Evolutionary conservation across 1,140 invertebrate species (phyloP), one percentile per base, ranked within the genome.

Genomic region (Ceratoteleas bidentatus): DNA sequence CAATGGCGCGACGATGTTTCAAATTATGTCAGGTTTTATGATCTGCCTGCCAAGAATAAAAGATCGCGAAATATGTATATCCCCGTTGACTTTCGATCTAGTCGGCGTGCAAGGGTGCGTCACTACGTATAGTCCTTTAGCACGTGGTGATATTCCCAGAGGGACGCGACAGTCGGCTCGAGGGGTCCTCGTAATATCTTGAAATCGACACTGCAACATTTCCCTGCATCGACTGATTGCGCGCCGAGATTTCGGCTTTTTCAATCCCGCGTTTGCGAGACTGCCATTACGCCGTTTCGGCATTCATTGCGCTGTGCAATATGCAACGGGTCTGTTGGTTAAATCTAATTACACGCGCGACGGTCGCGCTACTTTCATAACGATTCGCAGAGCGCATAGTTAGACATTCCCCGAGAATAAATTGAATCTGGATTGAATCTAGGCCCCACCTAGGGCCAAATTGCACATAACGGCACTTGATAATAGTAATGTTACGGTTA

Each of bases 21-120:
- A 77, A 83, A 85, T 85, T 84, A 84, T 86, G 79, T 84, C 79
- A 75, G 75, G 60, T 86, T 86, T 85, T 86, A 84, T 86, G 83
- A 84, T 81, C 77, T 73, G 76, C 64, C 65, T 84, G 64, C 73
- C 69, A 80, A 65, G 73, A 84, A 81, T 81, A 84, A 84, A 84
- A 84, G 77, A 84, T 80, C 56, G 76, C 76, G 64, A 69, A 77
- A 84, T 84, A 80, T 84, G 82, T 81, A 81, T 84, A 81, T 78
- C 69, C 65, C 69, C 52, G 58, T 74, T 78, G 77, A 84, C 73
- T 84, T 84, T 78, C 82, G 77, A 81, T 84, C 81, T 64, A 77
- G 81, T 79, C 45, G 68, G 64, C 72, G 32, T 80, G 69, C 76
- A 80, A 77, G 77, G 77, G 81, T 80, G 81, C 77, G 81, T 84